These are phyloP conservation scores for Natator depressus DNA, from an alignment of 2,113 vertebrate genomes.

Conservation along the genomic window DNA sequence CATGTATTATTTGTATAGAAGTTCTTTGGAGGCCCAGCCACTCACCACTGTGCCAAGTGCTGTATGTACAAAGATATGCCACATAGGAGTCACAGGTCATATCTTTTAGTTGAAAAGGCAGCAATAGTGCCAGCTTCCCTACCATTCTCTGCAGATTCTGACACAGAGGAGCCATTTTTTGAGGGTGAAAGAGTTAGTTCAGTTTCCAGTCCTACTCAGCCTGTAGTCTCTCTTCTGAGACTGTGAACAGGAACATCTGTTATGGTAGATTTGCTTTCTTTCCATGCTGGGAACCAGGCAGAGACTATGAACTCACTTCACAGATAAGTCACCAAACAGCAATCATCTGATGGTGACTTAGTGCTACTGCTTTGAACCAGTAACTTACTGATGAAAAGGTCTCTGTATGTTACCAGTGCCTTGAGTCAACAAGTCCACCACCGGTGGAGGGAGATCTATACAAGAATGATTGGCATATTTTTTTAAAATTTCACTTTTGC, in stretches of 20 bases:
- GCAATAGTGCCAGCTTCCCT: not conserved
- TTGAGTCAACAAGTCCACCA: not conserved
- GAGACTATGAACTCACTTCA: not conserved
- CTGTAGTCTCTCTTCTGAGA: not conserved
- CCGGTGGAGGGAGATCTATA: not conserved
- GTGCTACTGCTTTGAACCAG: not conserved
- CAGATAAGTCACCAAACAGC: not conserved
- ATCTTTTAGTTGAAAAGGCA: not conserved
- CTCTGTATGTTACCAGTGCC: not conserved
- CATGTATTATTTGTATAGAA: not conserved
- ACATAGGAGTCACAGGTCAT: not conserved
- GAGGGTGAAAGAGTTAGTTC: not conserved
- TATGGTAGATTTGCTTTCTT: not conserved
- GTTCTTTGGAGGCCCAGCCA: not conserved
- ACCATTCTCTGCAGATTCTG: not conserved
- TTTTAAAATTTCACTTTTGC: not conserved
- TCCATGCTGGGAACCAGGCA: not conserved
- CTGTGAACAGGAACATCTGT: not conserved
- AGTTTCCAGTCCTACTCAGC: not conserved
- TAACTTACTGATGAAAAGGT: not conserved
- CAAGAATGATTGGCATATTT: not conserved
- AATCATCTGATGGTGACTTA: not conserved
- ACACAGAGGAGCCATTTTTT: not conserved
- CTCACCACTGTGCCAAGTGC: not conserved
- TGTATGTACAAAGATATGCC: not conserved